Percentiles rank a stretch among this genome's conserved stretches.
Conservation (phyloP, 1,140 invertebrate species). For the Polypedilum pembai region DNA sequence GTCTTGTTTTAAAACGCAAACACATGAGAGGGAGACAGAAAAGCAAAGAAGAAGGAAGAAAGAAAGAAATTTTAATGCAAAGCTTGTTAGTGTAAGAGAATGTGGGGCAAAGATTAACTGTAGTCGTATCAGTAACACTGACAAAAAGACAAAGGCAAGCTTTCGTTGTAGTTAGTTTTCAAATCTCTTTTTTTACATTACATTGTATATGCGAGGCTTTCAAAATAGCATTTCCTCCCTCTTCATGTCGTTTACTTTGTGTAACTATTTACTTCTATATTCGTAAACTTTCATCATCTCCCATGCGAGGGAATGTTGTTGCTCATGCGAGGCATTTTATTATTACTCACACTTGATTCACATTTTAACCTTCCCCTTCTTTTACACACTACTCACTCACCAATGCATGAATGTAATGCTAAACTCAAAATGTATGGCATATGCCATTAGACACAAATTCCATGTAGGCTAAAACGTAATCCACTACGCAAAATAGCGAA, state of each 20-base stretch:
- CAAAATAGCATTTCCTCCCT: neutral
- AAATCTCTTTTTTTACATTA: no score
- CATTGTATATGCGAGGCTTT: no score
- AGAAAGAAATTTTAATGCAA: no score
- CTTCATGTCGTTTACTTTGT: neutral
- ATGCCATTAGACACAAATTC: neutral
- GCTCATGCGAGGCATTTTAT: conserved; percentile 11
- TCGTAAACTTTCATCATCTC: neutral
- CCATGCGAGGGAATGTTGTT: neutral
- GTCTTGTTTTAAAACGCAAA: no score
- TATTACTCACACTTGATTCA: neutral
- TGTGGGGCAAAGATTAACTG: no score
- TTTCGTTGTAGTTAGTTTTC: no score
- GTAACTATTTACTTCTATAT: neutral
- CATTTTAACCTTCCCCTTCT: neutral
- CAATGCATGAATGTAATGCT: neutral
- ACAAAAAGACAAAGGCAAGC: no score
- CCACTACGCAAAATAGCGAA: neutral
- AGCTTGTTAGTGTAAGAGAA: no score
- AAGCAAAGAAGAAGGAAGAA: no score
- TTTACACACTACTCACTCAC: no score
- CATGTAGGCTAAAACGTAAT: neutral
- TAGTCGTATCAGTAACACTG: no score
- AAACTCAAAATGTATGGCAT: neutral
- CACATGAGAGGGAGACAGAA: no score